Evolutionary conservation across 1,140 invertebrate genomes (phyloP).

Genomic region (Coenobita brevimanus): DNA sequence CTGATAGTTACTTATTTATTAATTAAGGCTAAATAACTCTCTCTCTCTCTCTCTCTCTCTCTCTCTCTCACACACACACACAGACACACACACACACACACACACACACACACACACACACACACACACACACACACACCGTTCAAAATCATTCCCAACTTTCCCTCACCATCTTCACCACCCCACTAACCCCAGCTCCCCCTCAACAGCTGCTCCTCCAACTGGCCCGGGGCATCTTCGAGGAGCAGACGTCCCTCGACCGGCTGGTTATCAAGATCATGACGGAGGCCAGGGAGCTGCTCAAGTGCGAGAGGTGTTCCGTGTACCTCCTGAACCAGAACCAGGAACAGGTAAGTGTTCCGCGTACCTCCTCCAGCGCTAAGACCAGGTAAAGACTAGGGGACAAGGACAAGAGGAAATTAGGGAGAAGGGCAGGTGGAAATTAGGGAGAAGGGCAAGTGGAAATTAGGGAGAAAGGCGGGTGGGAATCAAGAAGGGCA

Average conservation of each 20-base stretch:
- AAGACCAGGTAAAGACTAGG: no score
- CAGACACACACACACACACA: no score
- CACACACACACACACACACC: no score
- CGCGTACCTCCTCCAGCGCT: no score
- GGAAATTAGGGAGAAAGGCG: background rate
- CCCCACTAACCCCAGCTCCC: background rate
- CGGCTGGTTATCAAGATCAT: conserved; percentile 96
- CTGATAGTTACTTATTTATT: no score
- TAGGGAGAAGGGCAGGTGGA: background rate
- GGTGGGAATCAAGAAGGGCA: background rate
- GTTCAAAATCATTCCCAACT: no score
- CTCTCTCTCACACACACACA: no score
- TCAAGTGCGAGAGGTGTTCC: conserved; percentile 93
- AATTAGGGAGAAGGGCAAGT: background rate
- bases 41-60: no score
- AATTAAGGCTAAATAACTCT: no score
- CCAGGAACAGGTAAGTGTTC: no score
- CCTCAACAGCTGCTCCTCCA: conserved; percentile 83
- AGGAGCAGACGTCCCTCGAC: conserved; percentile 94
- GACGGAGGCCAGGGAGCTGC: conserved; percentile 92
- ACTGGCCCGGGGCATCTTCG: conserved; percentile 90
- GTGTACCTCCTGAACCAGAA: conserved; percentile 87
- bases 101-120: no score
- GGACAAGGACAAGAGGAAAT: background rate
- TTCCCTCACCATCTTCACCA: no score